These are phyloP conservation scores for Calycopis cecrops DNA, from an alignment of 1,140 invertebrate species.

Conservation along the genomic window DNA sequence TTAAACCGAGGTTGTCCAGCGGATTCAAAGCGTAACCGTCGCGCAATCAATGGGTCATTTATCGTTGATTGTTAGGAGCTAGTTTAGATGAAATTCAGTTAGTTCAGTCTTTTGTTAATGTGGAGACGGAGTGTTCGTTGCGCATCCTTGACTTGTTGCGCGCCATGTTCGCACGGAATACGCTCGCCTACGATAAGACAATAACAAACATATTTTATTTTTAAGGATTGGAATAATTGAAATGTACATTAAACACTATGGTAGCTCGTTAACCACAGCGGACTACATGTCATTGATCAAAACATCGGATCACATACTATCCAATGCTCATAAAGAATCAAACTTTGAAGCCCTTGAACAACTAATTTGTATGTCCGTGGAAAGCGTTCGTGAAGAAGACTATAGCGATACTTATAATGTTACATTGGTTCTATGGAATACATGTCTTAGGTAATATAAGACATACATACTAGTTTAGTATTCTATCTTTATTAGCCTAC, in stretches of 20 bases:
- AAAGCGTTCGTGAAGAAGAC: constrained; percentile 21
- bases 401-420: constrained; percentile 24
- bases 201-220: constrained; percentile 8
- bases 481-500: neutral
- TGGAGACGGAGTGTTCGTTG: no score
- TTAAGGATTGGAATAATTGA: constrained; percentile 53
- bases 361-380: constrained; percentile 32
- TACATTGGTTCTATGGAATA: constrained; percentile 51
- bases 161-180: no score
- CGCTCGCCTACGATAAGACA: no score
- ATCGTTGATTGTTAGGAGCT: no score
- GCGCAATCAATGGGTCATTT: no score
- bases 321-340: constrained; percentile 16
- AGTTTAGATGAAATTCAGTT: no score
- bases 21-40: no score
- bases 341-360: constrained; percentile 34
- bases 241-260: constrained; percentile 48
- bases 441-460: constrained; percentile 49
- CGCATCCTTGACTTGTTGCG: no score
- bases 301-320: constrained; percentile 33
- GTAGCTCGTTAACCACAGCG: constrained; percentile 23
- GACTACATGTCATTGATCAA: constrained; percentile 39
- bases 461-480: no score
- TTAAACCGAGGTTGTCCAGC: no score
- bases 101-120: no score